Percentiles rank a stretch among this genome's conserved stretches.
phyloP scores from a whole-genome alignment of 2,888 invertebrate species.

The Frankliniella intonsa region DNA sequence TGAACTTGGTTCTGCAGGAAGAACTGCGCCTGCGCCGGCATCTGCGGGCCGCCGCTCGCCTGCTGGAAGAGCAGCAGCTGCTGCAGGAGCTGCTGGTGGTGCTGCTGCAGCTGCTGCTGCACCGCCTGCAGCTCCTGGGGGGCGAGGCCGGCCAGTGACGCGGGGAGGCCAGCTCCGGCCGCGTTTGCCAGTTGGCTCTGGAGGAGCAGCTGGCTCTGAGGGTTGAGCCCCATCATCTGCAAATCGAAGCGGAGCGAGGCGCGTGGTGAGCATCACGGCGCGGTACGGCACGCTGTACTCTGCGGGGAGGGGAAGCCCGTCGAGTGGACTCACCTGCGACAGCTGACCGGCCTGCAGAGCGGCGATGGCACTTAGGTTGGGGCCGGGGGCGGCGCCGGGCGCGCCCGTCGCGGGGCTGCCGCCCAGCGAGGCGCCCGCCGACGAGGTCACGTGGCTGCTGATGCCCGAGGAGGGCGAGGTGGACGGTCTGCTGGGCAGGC shows the following conservation, averaged over 20 bases:
- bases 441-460: conserved; percentile 49
- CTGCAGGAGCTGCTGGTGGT: conserved; percentile 58
- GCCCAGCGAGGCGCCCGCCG: conserved; percentile 43
- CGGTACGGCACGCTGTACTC: too few relatives aligned
- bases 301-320: not conserved
- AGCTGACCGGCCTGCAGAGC: conserved; percentile 49
- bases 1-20: conserved; percentile 70
- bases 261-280: too few relatives aligned
- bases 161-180: conserved; percentile 43
- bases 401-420: conserved; percentile 48
- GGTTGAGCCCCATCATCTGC: conserved; percentile 45
- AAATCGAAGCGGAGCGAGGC: conserved; percentile 11
- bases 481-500: conserved; percentile 41
- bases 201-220: conserved; percentile 43
- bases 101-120: conserved; percentile 48
- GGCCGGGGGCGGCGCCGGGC: not conserved
- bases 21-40: conserved; percentile 63
- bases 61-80: conserved; percentile 60
- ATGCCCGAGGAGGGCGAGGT: conserved; percentile 49
- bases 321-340: conserved; percentile 44
- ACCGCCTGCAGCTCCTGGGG: conserved; percentile 45
- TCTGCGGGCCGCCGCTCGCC: conserved; percentile 48
- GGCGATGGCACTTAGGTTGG: conserved; percentile 42
- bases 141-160: conserved; percentile 45
- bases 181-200: conserved; percentile 46